Evolutionary conservation across 2,113 vertebrate genomes (phyloP).

Genomic region (Hylia prasina): DNA sequence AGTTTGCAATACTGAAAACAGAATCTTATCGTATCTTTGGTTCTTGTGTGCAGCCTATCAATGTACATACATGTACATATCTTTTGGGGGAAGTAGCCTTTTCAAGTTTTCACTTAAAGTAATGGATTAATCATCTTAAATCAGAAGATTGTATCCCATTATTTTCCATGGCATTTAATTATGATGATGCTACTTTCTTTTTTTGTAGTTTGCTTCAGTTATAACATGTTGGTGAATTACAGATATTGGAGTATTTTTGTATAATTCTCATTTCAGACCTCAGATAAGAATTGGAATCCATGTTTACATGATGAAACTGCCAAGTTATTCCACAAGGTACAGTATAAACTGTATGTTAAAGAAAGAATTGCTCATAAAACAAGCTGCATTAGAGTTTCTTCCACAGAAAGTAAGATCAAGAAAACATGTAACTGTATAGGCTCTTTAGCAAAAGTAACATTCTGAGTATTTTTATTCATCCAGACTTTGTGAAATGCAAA

Average conservation of each 20-base stretch:
- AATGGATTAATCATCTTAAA: neutral
- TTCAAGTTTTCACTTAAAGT: neutral
- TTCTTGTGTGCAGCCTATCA: neutral
- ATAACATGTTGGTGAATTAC: neutral
- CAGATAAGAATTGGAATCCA: constrained; percentile 90
- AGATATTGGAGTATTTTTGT: neutral
- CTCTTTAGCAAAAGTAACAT: neutral
- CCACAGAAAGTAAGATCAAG: neutral
- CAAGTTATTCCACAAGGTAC: constrained; percentile 93
- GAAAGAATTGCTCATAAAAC: neutral
- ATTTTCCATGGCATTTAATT: neutral
- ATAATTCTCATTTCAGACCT: constrained; percentile 76
- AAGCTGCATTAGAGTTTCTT: neutral
- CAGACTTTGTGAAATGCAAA: neutral
- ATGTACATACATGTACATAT: rapidly evolving
- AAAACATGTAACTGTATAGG: neutral
- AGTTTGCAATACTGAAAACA: neutral
- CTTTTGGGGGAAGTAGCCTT: rapidly evolving
- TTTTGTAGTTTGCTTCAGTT: neutral
- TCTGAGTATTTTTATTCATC: neutral
- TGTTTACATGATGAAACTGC: constrained; percentile 89
- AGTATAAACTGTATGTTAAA: neutral
- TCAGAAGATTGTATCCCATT: neutral
- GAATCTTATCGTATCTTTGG: neutral
- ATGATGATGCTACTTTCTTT: neutral